Base-by-base conservation (phyloP, 2,113 vertebrate species). In the Aspiorhynchus laticeps region DNA sequence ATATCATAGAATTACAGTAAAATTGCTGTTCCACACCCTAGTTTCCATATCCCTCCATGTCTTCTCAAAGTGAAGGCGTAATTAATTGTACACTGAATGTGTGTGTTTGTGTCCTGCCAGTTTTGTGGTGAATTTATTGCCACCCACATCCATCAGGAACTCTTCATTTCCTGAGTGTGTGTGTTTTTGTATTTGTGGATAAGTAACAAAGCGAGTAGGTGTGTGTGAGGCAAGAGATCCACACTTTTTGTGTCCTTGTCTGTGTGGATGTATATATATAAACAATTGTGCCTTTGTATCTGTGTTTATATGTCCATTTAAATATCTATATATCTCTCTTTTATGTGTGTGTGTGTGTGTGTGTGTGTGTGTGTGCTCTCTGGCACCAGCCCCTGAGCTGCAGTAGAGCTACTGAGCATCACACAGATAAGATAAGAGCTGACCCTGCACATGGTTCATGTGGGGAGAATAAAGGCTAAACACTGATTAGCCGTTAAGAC, bases 341-440 rank as follows among this genome's bases (percentile, higher is more conserved):
- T 69, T 69, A 2, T 12, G 0, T 28, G 41, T 31, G 51, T 43
- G 43, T 80, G 5, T 36, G 4, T 75, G 12, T 75, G 8, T 51
- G 6, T 74, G 36, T 84, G 59, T 74, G 65, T 48, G 28, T 48
- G 46, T 14, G 46, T 48, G 46, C 11, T 46, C 33, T 84, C 53
- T 84, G 75, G 81, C 41, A 31, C 38, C 51, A 74, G 56, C 75
- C 85, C 61, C 63, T 69, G 85, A 87, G 81, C 81, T 87, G 59
- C 78, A 86, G 85, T 80, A 38, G 41, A 77, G 81, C 85, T 87
- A 75, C 85, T 85, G 85, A 80, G 79, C 83, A 85, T 75, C 67
- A 85, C 28, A 26, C 43, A 90, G 85, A 86, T 88, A 88, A 90
- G 85, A 85, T 81, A 85, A 86, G 74, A 78, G 46, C 26, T 56